Evolutionary conservation across 1,140 invertebrate species (phyloP).

Genomic region (Ceratosolen solmsi): DNA sequence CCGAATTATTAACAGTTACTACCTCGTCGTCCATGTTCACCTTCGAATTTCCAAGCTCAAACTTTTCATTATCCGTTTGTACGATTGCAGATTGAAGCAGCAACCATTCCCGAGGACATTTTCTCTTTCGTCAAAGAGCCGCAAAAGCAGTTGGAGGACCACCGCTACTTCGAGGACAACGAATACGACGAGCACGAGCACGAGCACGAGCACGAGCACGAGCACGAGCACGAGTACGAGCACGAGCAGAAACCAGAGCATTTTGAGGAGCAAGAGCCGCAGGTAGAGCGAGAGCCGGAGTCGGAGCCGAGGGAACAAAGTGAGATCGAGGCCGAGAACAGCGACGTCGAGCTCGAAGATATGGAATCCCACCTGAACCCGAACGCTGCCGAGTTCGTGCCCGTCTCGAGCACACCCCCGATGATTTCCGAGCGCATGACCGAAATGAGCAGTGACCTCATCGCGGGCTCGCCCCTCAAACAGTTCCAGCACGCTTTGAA

Average conservation of each 20-base stretch:
- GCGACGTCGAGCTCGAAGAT: conserved; percentile 64
- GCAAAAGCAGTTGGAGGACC: not conserved
- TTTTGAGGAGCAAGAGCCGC: not conserved
- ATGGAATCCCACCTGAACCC: conserved; percentile 83
- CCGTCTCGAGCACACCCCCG: conserved; percentile 73
- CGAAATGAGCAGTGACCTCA: conserved; percentile 72
- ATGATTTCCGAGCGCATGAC: conserved; percentile 59
- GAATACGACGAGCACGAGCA: not conserved
- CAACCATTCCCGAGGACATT: conserved; percentile 31
- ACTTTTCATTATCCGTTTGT: not conserved
- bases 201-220: not conserved
- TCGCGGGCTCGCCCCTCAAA: conserved; percentile 79
- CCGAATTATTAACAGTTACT: conserved; percentile 3
- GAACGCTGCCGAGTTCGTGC: conserved; percentile 82
- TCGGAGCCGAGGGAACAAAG: not conserved
- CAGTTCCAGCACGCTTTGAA: conserved; percentile 73
- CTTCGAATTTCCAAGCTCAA: too few species aligned
- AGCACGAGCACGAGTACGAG: not conserved
- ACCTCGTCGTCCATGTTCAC: too few species aligned
- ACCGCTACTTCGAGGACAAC: not conserved
- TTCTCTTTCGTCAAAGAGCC: conserved; percentile 20
- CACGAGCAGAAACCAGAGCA: not conserved
- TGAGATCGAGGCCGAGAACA: conserved; percentile 50
- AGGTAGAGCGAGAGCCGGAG: not conserved
- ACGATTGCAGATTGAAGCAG: conserved; percentile 40